Conservation (phyloP, 2,113 vertebrate genomes). For the Oreochromis niloticus region DNA sequence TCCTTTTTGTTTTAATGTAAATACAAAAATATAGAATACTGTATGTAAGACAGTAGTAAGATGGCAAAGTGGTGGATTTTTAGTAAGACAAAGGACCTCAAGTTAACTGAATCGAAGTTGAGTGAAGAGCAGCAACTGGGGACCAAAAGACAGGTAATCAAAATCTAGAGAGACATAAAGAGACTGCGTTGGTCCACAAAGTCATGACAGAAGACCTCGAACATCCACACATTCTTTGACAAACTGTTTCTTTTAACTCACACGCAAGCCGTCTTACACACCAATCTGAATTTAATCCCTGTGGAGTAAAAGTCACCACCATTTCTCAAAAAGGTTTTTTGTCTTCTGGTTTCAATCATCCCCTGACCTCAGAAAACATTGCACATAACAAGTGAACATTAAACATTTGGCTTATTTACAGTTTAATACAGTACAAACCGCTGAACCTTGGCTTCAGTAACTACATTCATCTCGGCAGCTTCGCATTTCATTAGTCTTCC, state of each 20-base stretch:
- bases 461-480: constrained; percentile 28
- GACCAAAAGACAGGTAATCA: not conserved
- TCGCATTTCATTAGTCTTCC: not conserved
- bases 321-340: not conserved
- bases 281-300: not conserved
- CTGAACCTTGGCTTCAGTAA: constrained; percentile 25
- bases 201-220: not conserved
- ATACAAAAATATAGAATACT: constrained; percentile 54
- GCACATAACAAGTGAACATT: constrained; percentile 9
- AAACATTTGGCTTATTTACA: constrained; percentile 39
- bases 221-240: not conserved
- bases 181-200: not conserved
- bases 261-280: not conserved
- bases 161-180: not conserved
- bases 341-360: not conserved
- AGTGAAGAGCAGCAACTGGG: not conserved
- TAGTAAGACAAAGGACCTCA: not conserved
- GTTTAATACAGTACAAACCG: constrained; percentile 7
- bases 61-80: not conserved
- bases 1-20: not conserved
- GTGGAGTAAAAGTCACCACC: not conserved
- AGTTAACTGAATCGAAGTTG: not conserved
- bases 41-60: not conserved
- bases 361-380: not conserved
- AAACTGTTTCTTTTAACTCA: not conserved